Conservation (phyloP, 2,797 vertebrate genomes). For the Psittacula derbiana region DNA sequence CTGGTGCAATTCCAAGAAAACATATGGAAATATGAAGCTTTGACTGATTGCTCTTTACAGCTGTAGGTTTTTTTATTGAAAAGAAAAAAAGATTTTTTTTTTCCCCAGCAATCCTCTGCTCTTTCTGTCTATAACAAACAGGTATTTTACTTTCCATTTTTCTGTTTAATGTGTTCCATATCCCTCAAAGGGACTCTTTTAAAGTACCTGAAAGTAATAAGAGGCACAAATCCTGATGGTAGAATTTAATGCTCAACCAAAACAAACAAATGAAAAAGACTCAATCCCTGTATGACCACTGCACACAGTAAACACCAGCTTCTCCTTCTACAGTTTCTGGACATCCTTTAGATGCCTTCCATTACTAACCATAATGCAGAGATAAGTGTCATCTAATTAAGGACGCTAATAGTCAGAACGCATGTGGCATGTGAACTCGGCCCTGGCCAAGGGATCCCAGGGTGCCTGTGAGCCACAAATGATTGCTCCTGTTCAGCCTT, state of each 20-base stretch:
- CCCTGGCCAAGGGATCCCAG: neutral
- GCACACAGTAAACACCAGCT: neutral
- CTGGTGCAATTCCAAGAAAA: neutral
- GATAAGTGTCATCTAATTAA: neutral
- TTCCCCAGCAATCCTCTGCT: neutral
- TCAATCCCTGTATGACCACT: neutral
- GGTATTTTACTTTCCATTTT: neutral
- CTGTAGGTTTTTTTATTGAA: neutral
- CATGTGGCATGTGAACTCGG: neutral
- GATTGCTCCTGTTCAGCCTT: neutral
- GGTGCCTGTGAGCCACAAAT: neutral
- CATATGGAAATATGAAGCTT: neutral
- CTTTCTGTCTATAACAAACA: neutral
- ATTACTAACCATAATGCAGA: neutral
- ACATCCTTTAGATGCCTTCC: neutral
- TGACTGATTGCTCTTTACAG: neutral
- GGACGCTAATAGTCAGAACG: neutral
- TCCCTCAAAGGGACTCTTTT: neutral
- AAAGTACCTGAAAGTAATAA: neutral
- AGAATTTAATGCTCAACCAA: neutral
- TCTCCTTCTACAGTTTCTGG: neutral
- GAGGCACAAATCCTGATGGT: neutral
- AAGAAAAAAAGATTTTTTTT: neutral
- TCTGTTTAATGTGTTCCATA: neutral
- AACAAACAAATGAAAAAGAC: neutral